Evolutionary conservation across 1,140 invertebrate genomes (phyloP), one percentile per base, ranked within the genome.

Genomic region (Elysia chlorotica): DNA sequence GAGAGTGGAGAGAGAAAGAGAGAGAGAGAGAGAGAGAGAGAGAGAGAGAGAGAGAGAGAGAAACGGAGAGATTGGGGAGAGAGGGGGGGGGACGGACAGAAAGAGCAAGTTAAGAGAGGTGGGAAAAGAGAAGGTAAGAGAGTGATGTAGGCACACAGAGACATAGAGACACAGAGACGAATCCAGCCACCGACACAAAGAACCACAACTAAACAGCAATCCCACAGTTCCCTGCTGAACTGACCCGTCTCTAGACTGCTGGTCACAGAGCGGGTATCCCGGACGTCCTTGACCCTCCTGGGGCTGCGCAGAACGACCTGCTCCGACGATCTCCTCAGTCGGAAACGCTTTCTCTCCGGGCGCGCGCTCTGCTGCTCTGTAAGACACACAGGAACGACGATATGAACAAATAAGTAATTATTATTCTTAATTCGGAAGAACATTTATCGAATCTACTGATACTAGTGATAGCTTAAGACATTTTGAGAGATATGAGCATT

Each of bases 231-330:
- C n/a, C n/a, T n/a, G n/a, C n/a, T n/a, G n/a, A n/a, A 25, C 25
- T 59, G 30, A 65, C 63, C 63, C 30, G 63, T 65, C 19, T 65
- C 63, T 25, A 65, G 28, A 25, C 63, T 65, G 19, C 63, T 38
- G 2, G 63, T 65, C 6, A 65, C 37, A 1, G 63, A 65, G 37
- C 63, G 37, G 5, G 63, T 65, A 23, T 65, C 63, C n/a, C 63
- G 19, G 10, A 5, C 48, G 37, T 65, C 63, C 19, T 65, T 65
- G 31, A 41, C 14, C 28, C 48, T 65, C 63, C 25, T 10, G 2
- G 63, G 63, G 37, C 63, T 65, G 35, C 63, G 35, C 19, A 38
- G n/a, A 23, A 65, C n/a, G 17, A 38, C 63, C 31, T 41, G 63
- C 21, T 65, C 63, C 23, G 63, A 65, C 3, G 63, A 19, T 65